Percentiles rank a stretch among this genome's conserved stretches.
phyloP scores from a whole-genome alignment of 1,140 invertebrate species.

The Zeugodacus cucurbitae region DNA sequence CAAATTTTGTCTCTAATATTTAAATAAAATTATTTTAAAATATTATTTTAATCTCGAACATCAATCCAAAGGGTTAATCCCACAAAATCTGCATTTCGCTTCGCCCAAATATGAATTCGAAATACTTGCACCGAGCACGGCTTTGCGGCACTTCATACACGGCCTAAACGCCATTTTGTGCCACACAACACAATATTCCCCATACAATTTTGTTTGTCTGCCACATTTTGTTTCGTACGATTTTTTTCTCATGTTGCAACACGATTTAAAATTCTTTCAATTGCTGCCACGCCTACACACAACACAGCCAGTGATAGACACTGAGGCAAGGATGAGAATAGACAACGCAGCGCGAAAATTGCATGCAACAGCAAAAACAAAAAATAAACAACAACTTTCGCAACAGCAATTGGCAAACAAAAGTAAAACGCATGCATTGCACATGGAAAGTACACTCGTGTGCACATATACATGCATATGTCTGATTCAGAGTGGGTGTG shows the following conservation, averaged over 20 bases:
- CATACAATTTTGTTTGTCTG: conserved; percentile 22
- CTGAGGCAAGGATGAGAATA: not conserved
- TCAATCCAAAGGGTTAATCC: not conserved
- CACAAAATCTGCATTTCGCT: not conserved
- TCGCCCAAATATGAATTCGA: not conserved
- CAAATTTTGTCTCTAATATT: too few relatives aligned
- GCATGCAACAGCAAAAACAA: conserved; percentile 3
- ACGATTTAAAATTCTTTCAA: not conserved
- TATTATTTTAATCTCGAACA: too few relatives aligned
- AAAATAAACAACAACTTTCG: not conserved
- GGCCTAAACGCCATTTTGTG: conserved; percentile 35
- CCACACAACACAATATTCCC: conserved; percentile 6
- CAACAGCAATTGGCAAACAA: not conserved
- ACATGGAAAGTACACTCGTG: not conserved
- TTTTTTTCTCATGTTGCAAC: not conserved
- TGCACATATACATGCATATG: not conserved
- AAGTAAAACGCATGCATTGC: not conserved
- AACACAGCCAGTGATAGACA: not conserved
- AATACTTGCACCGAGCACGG: not conserved
- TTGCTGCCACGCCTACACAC: conserved; percentile 22
- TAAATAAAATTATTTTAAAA: too few relatives aligned
- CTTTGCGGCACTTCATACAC: not conserved
- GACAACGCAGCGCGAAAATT: conserved; percentile 29
- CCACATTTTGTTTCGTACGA: not conserved
- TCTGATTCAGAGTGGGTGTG: not conserved